Evolutionary conservation across 2,797 vertebrate species (phyloP), one percentile per base, ranked within the genome.

Genomic region (Fringilla coelebs): DNA sequence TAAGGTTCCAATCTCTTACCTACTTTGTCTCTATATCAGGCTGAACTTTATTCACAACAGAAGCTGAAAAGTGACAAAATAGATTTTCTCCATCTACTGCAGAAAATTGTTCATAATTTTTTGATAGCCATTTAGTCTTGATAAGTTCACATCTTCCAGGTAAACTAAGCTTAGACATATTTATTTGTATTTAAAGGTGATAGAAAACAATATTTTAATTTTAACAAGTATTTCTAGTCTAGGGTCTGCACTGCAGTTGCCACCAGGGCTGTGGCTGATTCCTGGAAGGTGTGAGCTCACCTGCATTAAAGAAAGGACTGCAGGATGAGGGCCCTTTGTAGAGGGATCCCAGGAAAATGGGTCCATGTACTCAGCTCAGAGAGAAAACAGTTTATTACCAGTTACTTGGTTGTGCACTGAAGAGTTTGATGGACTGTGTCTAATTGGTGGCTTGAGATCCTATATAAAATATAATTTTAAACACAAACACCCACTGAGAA

Each of bases 61-160:
- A 68, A 68, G 14, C 54, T 86, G 51, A 66, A 89, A 92, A 75
- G 1, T 1, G 2, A 6, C 21, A 15, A 77, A 83, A 24, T 57
- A 73, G 83, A 48, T 88, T 86, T 93, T 92, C 45, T 93, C 34
- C 28, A 31, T 40, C 45, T 88, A 71, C 32, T 54, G 49, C 28
- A 83, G 73, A 74, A 96, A 94, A 77, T 84, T 49, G 38, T 49
- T 91, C 28, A 43, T 93, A 63, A 71, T 63, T 67, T 90, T 91
- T 75, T 63, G 21, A 88, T 91, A 68, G 36, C 36, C 10, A 6
- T 63, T 90, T 84, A 65, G 46, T 43, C 38, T 68, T 75, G 34
- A 58, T 52, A 80, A 86, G 73, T 58, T 86, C 74, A 61, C 18
- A 54, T 51, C 17, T 24, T 81, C 31, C 38, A 75, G 58, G 51